Base-by-base conservation (phyloP, 2,113 vertebrate genomes). In the Grantiella picta region DNA sequence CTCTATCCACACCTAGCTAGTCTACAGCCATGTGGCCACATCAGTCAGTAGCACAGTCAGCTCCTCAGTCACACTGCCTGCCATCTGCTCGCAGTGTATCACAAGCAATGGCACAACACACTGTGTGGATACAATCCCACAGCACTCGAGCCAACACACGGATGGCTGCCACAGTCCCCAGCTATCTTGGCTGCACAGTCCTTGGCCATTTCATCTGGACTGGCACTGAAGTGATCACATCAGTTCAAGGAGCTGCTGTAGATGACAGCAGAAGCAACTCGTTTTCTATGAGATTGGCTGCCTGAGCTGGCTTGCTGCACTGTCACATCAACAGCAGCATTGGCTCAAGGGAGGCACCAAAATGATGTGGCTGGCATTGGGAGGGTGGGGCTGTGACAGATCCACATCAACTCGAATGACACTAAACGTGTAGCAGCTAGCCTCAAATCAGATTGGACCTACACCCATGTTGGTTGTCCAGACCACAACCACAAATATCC, bases 381-480 rank as follows among this genome's bases (percentile, higher is more conserved):
- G 25, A 86, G 25, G 8, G 29, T 82, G 66, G 53, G 24, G 56
- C n/a, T 73, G 35, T 36, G 64, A 36, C 35, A 61, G 50, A 72
- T 38, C 40, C 24, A 38, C 44, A 11, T 14, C 45, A 44, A 33
- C 29, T 68, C 59, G 33, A 50, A 44, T 3, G 16, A 79, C 92
- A 72, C n/a, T 69, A 45, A 88, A 10, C 1, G 1, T 22, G 75
- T 54, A 75, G 78, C 27, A 84, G 25, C 61, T 17, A 57, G 27
- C 68, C 33, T 71, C 38, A 56, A 18, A 75, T 61, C 54, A 66
- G 71, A 54, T 15, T 21, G 11, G 11, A 49, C 17, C 47, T 28
- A 63, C 3, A 0, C 16, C 10, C 14, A 3, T 7, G 10, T 0
- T 12, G 25, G 29, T 65, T 59, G 49, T 21, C 28, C 63, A 61